Conservation (phyloP, 1,140 invertebrate genomes). For the Cherax quadricarinatus region DNA sequence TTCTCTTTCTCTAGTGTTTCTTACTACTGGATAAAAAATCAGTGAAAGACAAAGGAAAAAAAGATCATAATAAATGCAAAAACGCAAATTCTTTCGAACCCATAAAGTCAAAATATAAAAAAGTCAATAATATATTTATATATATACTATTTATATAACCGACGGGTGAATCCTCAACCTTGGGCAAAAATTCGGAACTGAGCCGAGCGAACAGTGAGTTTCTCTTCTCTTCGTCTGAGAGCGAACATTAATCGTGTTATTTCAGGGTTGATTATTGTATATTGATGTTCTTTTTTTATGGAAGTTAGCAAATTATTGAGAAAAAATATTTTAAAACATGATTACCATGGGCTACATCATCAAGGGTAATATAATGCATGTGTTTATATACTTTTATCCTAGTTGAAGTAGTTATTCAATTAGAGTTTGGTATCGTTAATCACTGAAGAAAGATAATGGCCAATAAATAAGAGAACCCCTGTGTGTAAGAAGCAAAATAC, state of each 20-base stretch:
- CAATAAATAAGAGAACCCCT: no score
- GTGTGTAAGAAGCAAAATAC: no score
- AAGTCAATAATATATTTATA: background rate
- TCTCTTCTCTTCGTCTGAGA: background rate
- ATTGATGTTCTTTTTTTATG: background rate
- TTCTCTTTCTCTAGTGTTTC: background rate
- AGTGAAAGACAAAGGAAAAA: background rate
- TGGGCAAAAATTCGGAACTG: background rate
- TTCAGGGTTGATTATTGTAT: slow-evolving; percentile 16
- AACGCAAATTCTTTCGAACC: background rate
- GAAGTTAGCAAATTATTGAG: background rate
- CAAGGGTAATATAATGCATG: background rate
- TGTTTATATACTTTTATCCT: no score
- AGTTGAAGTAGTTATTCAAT: no score
- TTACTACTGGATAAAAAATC: background rate
- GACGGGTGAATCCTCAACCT: background rate
- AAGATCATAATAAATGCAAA: background rate
- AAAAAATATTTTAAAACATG: background rate
- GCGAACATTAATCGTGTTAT: background rate
- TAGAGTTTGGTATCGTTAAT: no score
- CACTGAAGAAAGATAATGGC: no score
- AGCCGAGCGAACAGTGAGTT: background rate
- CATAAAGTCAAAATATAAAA: background rate
- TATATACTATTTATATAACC: background rate
- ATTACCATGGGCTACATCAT: background rate